A percentile compares a stretch with the other conserved stretches of the same genome.
These are phyloP conservation scores for Perdix hodgsoniae DNA, from an alignment of 2,797 vertebrate species.

Conservation along the genomic window DNA sequence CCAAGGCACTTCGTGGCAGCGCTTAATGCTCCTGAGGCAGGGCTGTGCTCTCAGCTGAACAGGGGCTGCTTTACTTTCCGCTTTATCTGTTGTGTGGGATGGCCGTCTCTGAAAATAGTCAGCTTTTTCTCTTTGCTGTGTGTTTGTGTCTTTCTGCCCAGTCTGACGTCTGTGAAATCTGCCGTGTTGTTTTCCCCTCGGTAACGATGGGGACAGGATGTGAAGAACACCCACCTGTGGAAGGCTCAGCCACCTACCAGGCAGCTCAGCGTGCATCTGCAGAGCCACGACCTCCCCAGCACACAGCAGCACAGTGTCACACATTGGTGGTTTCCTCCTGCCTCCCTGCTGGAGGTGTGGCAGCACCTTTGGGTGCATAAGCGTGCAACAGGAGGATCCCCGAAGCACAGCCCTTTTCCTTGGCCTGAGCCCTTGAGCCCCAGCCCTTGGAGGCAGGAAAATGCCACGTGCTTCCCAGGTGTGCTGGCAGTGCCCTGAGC, in stretches of 20 bases:
- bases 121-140: neutral
- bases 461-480: neutral
- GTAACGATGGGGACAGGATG: neutral
- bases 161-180: slow-evolving; percentile 29
- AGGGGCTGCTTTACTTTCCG: neutral
- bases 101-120: slow-evolving; percentile 58
- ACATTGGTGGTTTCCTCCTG: rapidly evolving
- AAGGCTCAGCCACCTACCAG: neutral
- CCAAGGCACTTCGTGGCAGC: neutral
- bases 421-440: too few relatives aligned
- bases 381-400: rapidly evolving
- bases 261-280: rapidly evolving
- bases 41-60: neutral
- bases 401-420: neutral
- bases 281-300: neutral
- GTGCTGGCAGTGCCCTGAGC: neutral
- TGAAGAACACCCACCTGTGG: neutral
- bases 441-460: neutral
- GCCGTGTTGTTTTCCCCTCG: neutral
- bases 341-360: neutral
- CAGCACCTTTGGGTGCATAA: neutral
- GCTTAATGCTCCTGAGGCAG: neutral
- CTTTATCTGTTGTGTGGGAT: slow-evolving; percentile 49
- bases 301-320: neutral
- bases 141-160: neutral